Evolutionary conservation across 2,113 vertebrate species (phyloP).

Genomic region (Progne subis): DNA sequence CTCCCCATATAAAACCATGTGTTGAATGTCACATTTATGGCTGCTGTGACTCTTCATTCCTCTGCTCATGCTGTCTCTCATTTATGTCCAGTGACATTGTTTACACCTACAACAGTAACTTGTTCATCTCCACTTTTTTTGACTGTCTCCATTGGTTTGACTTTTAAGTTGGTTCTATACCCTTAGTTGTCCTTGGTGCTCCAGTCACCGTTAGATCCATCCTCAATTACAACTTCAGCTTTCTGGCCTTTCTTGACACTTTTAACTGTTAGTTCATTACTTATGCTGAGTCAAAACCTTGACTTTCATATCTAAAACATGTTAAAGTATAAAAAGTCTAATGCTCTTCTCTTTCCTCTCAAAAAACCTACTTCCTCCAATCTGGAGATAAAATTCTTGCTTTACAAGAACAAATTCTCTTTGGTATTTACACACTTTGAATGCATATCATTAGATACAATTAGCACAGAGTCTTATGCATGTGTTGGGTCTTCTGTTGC

Average conservation of each 20-base stretch:
- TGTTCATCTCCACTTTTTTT: not conserved
- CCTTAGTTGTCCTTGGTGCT: not conserved
- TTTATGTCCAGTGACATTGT: not conserved
- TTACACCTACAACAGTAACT: not conserved
- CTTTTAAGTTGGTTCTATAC: not conserved
- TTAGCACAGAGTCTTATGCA: not conserved
- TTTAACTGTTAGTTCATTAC: not conserved
- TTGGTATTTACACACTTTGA: not conserved
- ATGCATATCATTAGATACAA: not conserved
- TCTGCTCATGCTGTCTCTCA: not conserved
- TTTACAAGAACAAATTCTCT: not conserved
- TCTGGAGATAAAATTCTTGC: not conserved
- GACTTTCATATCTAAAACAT: not conserved
- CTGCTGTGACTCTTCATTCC: not conserved
- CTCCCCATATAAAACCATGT: not conserved
- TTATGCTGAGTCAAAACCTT: not conserved
- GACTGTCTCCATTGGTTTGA: not conserved
- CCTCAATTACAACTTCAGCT: not conserved
- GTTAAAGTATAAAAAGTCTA: not conserved
- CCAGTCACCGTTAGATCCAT: not conserved
- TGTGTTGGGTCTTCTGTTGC: not conserved
- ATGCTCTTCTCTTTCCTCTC: not conserved
- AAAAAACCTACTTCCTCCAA: not conserved
- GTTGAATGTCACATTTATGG: not conserved
- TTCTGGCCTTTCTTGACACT: not conserved